A percentile compares a stretch with the other conserved stretches of the same genome.
These are phyloP conservation scores for Crax fasciolata DNA, from an alignment of 2,797 vertebrate species.

Conservation along the genomic window DNA sequence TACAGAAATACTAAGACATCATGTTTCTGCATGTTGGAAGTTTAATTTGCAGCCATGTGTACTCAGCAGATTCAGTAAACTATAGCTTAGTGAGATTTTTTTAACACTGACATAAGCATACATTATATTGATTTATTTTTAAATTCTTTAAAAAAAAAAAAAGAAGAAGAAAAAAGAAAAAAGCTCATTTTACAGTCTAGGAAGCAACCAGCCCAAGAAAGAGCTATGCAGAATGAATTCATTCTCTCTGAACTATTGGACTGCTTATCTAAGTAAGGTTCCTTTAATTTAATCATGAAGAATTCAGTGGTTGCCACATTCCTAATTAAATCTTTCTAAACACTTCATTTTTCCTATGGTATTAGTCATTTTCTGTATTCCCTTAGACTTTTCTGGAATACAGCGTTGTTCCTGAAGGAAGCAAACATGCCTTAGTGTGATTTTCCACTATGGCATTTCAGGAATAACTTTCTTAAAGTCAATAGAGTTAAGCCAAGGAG, in stretches of 20 bases:
- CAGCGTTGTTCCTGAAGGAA: neutral
- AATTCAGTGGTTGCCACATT: neutral
- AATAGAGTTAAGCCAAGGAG: neutral
- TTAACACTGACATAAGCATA: slow-evolving; percentile 10
- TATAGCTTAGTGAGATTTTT: neutral
- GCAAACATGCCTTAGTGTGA: neutral
- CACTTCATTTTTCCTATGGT: neutral
- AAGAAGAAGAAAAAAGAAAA: neutral
- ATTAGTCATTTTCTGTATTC: neutral
- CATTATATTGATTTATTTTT: slow-evolving; percentile 31
- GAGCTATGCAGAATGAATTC: neutral
- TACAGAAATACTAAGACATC: neutral
- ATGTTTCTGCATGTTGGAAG: neutral
- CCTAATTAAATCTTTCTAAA: neutral
- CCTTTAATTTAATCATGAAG: slow-evolving; percentile 1
- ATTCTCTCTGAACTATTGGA: neutral
- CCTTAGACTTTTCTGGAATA: neutral
- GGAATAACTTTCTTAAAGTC: neutral
- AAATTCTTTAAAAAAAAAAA: neutral
- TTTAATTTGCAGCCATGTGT: slow-evolving; percentile 18
- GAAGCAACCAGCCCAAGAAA: neutral
- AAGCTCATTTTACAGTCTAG: slow-evolving; percentile 11
- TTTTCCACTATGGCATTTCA: neutral
- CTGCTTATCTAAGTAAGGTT: neutral
- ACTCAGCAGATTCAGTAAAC: slow-evolving; percentile 19